Evolutionary conservation across 2,888 invertebrate genomes (phyloP), one percentile per base, ranked within the genome.

Genomic region (Catocala fraxini): DNA sequence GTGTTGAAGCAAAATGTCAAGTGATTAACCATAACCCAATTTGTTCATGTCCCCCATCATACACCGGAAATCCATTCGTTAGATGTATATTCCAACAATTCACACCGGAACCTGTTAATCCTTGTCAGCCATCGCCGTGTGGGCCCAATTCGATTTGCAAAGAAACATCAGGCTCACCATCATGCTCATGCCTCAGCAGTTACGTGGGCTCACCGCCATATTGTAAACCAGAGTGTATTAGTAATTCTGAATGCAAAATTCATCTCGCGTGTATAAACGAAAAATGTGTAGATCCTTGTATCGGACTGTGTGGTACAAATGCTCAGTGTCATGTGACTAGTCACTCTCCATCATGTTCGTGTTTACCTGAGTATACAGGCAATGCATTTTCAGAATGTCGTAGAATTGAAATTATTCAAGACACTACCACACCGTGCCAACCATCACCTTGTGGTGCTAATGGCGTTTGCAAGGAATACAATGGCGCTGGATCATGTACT

Each of bases 21-120:
- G 97, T 97, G 35, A 96, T 97, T 53, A 97, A 97, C 85, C 97
- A 98, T 80, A 97, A 96, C 87, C 97, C 97, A 5, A 97, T 97
- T 84, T 97, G 97, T 85, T 96, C 96, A 56, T 97, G 97, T 75
- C 96, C 96, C 35, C 79, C 91, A 33, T 91, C 95, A 53, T 96
- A 95, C 77, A 96, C 95, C 6, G 97, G 97, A 51, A 97, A 97
- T 95, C 97, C 97, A 1, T 97, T 97, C 81, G 89, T 96, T 34
- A 95, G 96, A 84, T 97, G 97, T 83, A 88, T 89, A 64, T 57
- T 87, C 39, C 89, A 90, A 86, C 85, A 89, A 90, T 95, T 92
- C 78, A 92, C 88, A 77, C 94, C 94, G 15, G 90, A 92, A 71
- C 83, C 87, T 47, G 80, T 92, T 39, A 95, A 97, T 79, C 96